These are phyloP conservation scores for Microcaecilia unicolor DNA, from an alignment of 2,797 vertebrate species.

Conservation along the genomic window DNA sequence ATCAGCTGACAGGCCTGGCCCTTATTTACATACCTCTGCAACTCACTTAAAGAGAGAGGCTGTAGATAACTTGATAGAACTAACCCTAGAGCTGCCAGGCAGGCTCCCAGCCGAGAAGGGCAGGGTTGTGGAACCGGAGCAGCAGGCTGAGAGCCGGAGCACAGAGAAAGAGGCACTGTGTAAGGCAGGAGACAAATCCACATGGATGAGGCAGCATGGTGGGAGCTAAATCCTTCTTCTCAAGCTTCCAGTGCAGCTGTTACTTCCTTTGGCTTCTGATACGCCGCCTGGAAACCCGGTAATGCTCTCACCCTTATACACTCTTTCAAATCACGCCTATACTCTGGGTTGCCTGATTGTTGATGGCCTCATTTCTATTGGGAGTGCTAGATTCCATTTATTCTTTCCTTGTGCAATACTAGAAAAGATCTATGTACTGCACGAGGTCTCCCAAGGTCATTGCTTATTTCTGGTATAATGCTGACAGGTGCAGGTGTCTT, in stretches of 20 bases:
- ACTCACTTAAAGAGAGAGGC: too few relatives aligned
- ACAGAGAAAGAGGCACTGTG: background rate
- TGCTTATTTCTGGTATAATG: too few relatives aligned
- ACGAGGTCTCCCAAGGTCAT: too few relatives aligned
- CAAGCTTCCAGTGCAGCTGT: constrained; percentile 14
- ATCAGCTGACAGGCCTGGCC: too few relatives aligned
- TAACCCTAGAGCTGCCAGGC: too few relatives aligned
- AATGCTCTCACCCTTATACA: background rate
- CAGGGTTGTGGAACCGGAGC: background rate
- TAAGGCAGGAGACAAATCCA: constrained; percentile 15
- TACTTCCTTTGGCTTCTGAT: constrained; percentile 9
- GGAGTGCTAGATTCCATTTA: background rate
- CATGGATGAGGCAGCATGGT: constrained; percentile 48
- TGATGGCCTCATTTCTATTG: background rate
- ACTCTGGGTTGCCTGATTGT: too few relatives aligned
- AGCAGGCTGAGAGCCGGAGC: constrained; percentile 1
- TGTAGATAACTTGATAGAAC: too few relatives aligned
- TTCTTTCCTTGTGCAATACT: too few relatives aligned
- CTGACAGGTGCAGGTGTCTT: too few relatives aligned
- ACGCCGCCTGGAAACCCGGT: constrained; percentile 7
- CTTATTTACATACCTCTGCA: too few relatives aligned
- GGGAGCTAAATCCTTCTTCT: constrained; percentile 34
- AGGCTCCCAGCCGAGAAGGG: background rate
- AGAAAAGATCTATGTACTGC: too few relatives aligned
- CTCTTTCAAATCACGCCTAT: too few relatives aligned